These are phyloP conservation scores for Euthynnus affinis DNA, from an alignment of 2,797 vertebrate genomes.

Conservation along the genomic window DNA sequence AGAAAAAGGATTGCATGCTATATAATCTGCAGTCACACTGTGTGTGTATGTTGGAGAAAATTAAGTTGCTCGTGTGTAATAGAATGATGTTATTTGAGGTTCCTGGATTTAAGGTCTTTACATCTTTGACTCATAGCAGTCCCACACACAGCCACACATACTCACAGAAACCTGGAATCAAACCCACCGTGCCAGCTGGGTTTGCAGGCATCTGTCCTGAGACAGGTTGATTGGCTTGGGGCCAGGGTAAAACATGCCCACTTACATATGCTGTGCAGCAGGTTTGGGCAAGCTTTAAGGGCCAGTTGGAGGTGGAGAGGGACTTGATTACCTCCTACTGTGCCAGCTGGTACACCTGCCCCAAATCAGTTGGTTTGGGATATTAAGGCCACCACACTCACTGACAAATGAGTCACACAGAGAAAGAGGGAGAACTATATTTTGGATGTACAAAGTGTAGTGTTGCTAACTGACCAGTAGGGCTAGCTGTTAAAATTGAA, in stretches of 20 bases:
- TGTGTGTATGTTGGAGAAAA: not conserved
- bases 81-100: slow-evolving; percentile 9
- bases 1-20: not conserved
- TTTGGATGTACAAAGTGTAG: not conserved
- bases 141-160: not conserved
- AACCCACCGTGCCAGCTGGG: not conserved
- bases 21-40: not conserved
- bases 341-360: slow-evolving; percentile 17
- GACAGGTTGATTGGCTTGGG: slow-evolving; percentile 1
- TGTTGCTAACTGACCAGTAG: not conserved
- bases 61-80: not conserved
- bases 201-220: slow-evolving; percentile 11
- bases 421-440: not conserved
- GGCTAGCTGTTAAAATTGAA: not conserved
- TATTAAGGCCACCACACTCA: slow-evolving; percentile 15
- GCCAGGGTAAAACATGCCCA: not conserved
- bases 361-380: slow-evolving; percentile 8
- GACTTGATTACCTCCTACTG: slow-evolving; percentile 15
- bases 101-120: not conserved
- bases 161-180: not conserved
- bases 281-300: slow-evolving; percentile 19
- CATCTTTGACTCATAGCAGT: not conserved
- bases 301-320: slow-evolving; percentile 19
- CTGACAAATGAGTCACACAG: slow-evolving; percentile 16
- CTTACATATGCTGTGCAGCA: slow-evolving; percentile 1